Evolutionary conservation across 2,113 vertebrate species (phyloP), one percentile per base, ranked within the genome.

Genomic region (Laticauda colubrina): DNA sequence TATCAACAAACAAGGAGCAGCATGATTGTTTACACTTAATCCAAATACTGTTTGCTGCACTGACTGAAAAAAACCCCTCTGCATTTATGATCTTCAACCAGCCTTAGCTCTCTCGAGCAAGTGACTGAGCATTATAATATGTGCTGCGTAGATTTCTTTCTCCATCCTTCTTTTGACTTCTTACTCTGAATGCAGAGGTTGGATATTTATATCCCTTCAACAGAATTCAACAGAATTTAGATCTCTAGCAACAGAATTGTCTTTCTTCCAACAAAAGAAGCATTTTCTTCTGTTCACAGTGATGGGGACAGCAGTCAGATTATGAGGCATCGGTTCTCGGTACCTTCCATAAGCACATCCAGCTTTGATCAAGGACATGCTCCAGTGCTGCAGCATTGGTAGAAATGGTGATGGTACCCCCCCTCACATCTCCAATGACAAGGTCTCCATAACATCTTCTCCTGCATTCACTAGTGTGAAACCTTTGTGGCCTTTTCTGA

Each of bases 171-270:
- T 29, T 21, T 21, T 2, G 0, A 21, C 1, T 29, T 0, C 23
- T 55, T 57, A 69, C 18, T 86, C 15, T 23, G 0, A 61, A 14
- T 85, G 43, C 34, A 26, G 48, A 1, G 18, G 2, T 51, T 59
- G 51, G 26, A 69, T 86, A 56, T 91, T 69, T 90, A 75, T 56
- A 90, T 81, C 93, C 29, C 34, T 86, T 53, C 57, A 15, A 55
- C 75, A 69, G 29, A 69, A 5, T 86, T 57, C 57, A 15, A 48
- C 87, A 69, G 12, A 34, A n/a, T 34, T 34, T 69, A 69, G 34
- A 15, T 69, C 64, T 29, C 12, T n/a, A 92, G 91, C 56, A 90
- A 90, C 93, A 94, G 75, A 94, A 89, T 88, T 85, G 54, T 90
- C 90, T 45, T 26, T n/a, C 48, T 57, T 43, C 88, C 89, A 91